phyloP scores from a whole-genome alignment of 2,797 vertebrate species.

The Chaunax sp. region DNA sequence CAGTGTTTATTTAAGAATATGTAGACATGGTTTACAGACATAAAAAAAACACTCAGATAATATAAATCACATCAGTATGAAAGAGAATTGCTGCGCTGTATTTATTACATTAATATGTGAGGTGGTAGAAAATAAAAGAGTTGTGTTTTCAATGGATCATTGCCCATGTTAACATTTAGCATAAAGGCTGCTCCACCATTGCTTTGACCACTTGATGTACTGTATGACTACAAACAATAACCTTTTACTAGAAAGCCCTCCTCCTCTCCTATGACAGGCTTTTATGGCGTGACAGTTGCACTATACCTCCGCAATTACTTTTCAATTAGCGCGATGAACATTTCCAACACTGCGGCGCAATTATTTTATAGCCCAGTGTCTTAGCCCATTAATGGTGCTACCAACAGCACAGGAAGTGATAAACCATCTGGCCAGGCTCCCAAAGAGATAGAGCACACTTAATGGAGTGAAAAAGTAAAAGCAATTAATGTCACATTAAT shows the following conservation, averaged over 20 bases:
- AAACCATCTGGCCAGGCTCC: slow-evolving; percentile 88
- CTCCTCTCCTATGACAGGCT: slow-evolving; percentile 79
- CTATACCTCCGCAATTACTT: slow-evolving; percentile 89
- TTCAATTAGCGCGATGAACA: slow-evolving; percentile 88
- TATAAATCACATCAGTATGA: slow-evolving; percentile 59
- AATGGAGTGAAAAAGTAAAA: slow-evolving; percentile 92
- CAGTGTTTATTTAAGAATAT: slow-evolving; percentile 61
- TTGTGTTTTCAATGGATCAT: slow-evolving; percentile 72
- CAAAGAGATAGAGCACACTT: slow-evolving; percentile 88
- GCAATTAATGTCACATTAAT: slow-evolving; percentile 92
- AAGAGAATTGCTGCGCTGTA: slow-evolving; percentile 44
- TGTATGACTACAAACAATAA: slow-evolving; percentile 77
- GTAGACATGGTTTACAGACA: slow-evolving; percentile 49
- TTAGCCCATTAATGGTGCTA: slow-evolving; percentile 87
- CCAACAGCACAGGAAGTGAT: slow-evolving; percentile 86
- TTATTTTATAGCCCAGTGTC: slow-evolving; percentile 89
- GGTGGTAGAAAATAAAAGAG: slow-evolving; percentile 56
- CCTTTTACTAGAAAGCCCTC: slow-evolving; percentile 71
- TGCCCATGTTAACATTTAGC: slow-evolving; percentile 71
- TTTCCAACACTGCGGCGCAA: slow-evolving; percentile 85
- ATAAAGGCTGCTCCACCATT: slow-evolving; percentile 49
- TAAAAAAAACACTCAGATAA: slow-evolving; percentile 36
- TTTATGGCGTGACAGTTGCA: slow-evolving; percentile 85
- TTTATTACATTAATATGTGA: slow-evolving; percentile 57
- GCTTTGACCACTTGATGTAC: slow-evolving; percentile 68